A percentile compares a stretch with the other conserved stretches of the same genome.
phyloP scores from a whole-genome alignment of 2,797 vertebrate genomes.

The Channallabes apus region DNA sequence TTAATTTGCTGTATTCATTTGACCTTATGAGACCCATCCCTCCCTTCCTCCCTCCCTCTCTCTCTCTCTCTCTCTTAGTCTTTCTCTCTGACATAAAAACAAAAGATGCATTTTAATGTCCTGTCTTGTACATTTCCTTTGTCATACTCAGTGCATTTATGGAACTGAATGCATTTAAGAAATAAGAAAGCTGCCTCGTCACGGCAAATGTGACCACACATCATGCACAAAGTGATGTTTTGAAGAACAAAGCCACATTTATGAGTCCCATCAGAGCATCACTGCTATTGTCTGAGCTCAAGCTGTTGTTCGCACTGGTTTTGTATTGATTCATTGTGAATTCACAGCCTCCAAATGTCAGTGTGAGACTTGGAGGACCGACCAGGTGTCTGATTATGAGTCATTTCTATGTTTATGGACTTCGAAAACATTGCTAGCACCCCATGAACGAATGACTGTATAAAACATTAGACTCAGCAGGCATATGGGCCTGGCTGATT shows the following conservation, averaged over 20 bases:
- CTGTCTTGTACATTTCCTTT: slow-evolving; percentile 18
- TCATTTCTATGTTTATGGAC: slow-evolving; percentile 46
- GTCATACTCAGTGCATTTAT: slow-evolving; percentile 3
- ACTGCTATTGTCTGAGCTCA: slow-evolving; percentile 18
- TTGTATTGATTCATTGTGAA: slow-evolving; percentile 29
- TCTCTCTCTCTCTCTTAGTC: not conserved
- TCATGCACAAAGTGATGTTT: slow-evolving; percentile 21
- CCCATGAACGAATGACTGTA: slow-evolving; percentile 50
- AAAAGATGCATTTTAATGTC: slow-evolving; percentile 1
- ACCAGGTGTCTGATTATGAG: slow-evolving; percentile 65
- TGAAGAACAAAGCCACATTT: slow-evolving; percentile 32
- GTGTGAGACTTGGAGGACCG: slow-evolving; percentile 14
- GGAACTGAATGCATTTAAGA: slow-evolving; percentile 14
- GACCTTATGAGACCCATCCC: not conserved
- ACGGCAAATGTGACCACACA: slow-evolving; percentile 17
- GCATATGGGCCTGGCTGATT: slow-evolving; percentile 64
- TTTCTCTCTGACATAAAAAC: not conserved
- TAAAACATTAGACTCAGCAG: slow-evolving; percentile 55
- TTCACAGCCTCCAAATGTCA: slow-evolving; percentile 26
- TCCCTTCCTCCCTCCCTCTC: not conserved
- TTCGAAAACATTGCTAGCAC: slow-evolving; percentile 39
- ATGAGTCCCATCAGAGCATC: slow-evolving; percentile 28
- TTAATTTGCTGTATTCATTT: not conserved
- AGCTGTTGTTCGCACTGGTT: slow-evolving; percentile 39
- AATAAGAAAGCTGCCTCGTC: slow-evolving; percentile 4